A percentile compares a stretch with the other conserved stretches of the same genome.
These are phyloP conservation scores for Heliconius congener DNA, from an alignment of 1,140 invertebrate species.

Conservation along the genomic window DNA sequence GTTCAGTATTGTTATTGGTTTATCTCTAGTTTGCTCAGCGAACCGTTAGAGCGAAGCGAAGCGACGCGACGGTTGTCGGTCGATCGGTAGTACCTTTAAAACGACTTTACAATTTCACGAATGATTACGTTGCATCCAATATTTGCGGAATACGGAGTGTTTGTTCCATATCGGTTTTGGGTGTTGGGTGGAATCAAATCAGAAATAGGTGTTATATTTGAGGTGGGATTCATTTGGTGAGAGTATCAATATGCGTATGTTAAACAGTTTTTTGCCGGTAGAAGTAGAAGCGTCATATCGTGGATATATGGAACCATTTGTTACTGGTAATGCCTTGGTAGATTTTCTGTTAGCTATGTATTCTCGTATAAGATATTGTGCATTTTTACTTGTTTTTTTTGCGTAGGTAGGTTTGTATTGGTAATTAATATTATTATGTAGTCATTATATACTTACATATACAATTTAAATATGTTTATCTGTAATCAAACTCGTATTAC, in stretches of 20 bases:
- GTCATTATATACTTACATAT: too few species aligned
- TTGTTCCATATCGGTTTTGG: conserved; percentile 22
- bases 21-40: conserved; percentile 34
- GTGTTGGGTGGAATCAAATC: background rate
- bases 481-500: too few species aligned
- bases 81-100: conserved; percentile 28
- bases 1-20: conserved; percentile 32
- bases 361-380: too few species aligned
- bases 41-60: conserved; percentile 26
- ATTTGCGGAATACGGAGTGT: conserved; percentile 34
- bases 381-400: too few species aligned
- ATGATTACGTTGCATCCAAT: conserved; percentile 36
- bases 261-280: background rate
- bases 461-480: too few species aligned
- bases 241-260: background rate
- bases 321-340: too few species aligned
- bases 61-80: conserved; percentile 22
- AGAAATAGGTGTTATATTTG: background rate
- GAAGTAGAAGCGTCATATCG: too few species aligned
- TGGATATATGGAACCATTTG: too few species aligned
- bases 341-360: too few species aligned
- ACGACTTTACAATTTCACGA: conserved; percentile 38
- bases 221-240: background rate
- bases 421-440: too few species aligned
- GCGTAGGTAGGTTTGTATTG: too few species aligned